phyloP scores from a whole-genome alignment of 2,113 vertebrate genomes.

The Leptobrachium ailaonicum region DNA sequence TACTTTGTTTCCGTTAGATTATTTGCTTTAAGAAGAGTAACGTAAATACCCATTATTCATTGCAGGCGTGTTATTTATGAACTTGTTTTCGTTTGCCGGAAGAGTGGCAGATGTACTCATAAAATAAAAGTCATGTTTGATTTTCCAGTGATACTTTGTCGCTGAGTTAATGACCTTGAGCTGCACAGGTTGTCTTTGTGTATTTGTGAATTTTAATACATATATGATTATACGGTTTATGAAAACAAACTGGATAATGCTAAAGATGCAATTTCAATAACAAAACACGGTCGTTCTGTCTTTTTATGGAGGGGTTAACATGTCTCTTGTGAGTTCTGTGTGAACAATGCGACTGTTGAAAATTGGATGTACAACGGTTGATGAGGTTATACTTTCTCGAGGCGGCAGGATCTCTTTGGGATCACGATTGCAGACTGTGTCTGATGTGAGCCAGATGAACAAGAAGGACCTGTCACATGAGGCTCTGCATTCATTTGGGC shows the following conservation, averaged over 20 bases:
- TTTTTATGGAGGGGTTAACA: background rate
- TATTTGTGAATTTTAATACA: background rate
- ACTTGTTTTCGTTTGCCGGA: background rate
- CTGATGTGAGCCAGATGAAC: too few relatives aligned
- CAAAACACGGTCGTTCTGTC: background rate
- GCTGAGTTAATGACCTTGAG: constrained; percentile 9
- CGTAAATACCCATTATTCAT: constrained; percentile 43
- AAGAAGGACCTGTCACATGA: too few relatives aligned
- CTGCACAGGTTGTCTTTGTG: background rate
- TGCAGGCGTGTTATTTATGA: constrained; percentile 14
- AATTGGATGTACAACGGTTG: too few relatives aligned
- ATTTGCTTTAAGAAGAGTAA: constrained; percentile 43
- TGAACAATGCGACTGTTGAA: too few relatives aligned
- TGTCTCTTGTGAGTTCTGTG: background rate
- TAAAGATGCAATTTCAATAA: background rate
- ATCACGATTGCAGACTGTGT: too few relatives aligned
- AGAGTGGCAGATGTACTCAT: background rate
- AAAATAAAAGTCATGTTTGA: background rate
- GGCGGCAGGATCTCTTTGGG: too few relatives aligned
- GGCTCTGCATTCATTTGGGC: too few relatives aligned
- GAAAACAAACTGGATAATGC: background rate
- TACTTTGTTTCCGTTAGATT: constrained; percentile 26
- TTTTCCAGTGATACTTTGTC: background rate
- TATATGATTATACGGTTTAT: background rate
- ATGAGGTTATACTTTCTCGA: too few relatives aligned